Percentiles rank a stretch among this genome's conserved stretches.
These are phyloP conservation scores for Leuctra nigra DNA, from an alignment of 2,888 invertebrate genomes.

Conservation along the genomic window DNA sequence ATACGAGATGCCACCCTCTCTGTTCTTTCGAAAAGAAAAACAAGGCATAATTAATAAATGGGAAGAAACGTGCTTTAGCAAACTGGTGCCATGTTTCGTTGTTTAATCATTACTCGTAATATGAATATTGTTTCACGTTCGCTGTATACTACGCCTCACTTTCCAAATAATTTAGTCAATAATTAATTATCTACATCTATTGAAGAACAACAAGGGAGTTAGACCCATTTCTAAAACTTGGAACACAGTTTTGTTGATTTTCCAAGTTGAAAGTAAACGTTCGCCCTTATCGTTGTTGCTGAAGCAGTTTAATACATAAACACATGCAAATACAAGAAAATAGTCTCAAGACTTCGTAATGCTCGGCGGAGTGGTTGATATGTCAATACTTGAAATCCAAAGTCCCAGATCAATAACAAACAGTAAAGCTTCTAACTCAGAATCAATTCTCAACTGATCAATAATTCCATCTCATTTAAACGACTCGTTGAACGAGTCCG, in stretches of 20 bases:
- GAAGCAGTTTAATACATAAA: constrained; percentile 12
- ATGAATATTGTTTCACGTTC: too few species aligned
- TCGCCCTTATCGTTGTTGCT: not conserved
- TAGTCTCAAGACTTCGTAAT: not conserved
- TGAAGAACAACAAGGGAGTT: constrained; percentile 11
- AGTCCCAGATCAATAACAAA: not conserved
- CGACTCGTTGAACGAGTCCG: too few species aligned
- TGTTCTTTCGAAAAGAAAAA: too few species aligned
- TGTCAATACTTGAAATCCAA: not conserved
- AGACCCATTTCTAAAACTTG: constrained; percentile 1
- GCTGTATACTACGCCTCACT: not conserved
- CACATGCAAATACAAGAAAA: constrained; percentile 8
- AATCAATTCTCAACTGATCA: too few species aligned
- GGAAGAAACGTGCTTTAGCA: too few species aligned
- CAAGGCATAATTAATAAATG: too few species aligned
- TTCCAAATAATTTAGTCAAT: constrained; percentile 1
- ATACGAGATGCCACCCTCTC: too few species aligned
- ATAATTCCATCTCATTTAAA: too few species aligned
- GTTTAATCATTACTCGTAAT: too few species aligned
- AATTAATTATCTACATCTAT: constrained; percentile 7
- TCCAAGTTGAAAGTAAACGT: constrained; percentile 14
- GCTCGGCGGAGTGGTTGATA: not conserved
- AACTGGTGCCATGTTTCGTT: too few species aligned
- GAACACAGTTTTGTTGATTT: constrained; percentile 13
- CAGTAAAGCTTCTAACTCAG: too few species aligned